Evolutionary conservation across 2,113 vertebrate genomes (phyloP).

Genomic region (Oceanodroma tethys): DNA sequence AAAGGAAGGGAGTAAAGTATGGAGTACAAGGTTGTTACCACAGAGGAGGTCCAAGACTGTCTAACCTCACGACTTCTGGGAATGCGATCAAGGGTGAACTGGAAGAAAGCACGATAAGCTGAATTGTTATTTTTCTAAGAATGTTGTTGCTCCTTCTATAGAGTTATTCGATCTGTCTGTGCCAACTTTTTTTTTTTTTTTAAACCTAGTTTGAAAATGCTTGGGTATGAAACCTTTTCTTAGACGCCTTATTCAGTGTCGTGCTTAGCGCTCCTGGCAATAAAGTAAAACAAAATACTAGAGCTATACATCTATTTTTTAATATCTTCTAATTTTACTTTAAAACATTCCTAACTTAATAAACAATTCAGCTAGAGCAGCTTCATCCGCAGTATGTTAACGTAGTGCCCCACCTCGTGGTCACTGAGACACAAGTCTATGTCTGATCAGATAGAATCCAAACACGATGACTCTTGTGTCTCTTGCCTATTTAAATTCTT

Average conservation of each 20-base stretch:
- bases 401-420: slow-evolving; percentile 61
- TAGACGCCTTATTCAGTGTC: neutral
- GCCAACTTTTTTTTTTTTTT: neutral
- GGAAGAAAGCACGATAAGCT: neutral
- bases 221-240: neutral
- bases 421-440: neutral
- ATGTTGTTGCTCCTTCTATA: neutral
- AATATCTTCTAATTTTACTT: neutral
- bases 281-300: neutral
- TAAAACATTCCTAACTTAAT: neutral
- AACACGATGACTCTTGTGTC: neutral
- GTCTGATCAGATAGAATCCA: neutral
- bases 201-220: neutral
- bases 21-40: slow-evolving; percentile 81
- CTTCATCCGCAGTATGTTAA: neutral
- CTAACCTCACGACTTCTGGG: slow-evolving; percentile 91
- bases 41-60: slow-evolving; percentile 87
- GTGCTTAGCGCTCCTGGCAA: neutral
- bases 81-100: slow-evolving; percentile 85
- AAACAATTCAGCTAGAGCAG: neutral
- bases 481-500: no score
- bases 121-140: neutral
- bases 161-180: neutral
- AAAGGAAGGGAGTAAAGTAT: slow-evolving; percentile 80
- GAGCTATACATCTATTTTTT: rapidly evolving